Evolutionary conservation across 2,797 vertebrate genomes (phyloP), one percentile per base, ranked within the genome.

Genomic region (Gobionotothen gibberifrons): DNA sequence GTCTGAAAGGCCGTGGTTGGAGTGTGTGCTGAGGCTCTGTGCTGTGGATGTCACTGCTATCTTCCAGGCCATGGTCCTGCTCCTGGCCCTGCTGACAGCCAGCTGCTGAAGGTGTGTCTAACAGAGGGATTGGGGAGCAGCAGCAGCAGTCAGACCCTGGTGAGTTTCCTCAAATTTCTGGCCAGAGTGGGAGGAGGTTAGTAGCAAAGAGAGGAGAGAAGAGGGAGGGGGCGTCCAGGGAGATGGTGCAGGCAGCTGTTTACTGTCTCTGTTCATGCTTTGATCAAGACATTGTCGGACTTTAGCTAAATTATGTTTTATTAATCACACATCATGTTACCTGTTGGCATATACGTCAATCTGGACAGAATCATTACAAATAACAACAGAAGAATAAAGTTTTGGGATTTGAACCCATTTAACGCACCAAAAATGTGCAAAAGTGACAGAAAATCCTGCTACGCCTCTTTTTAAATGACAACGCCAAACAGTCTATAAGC

Each of bases 141-240:
- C 83, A 74, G 83, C 58, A 89, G 80, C 77, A 88, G 86, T 87
- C 88, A 78, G 85, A 89, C 82, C 75, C 76, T 60, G 94, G 94
- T 95, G 91, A 95, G 94, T 95, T 89, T 93, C 87, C 86, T 92
- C 80, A 85, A 85, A 88, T 92, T 91, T 91, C 82, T 92, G 90
- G 75, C 82, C 92, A 84, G 85, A 90, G 89, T 88, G 89, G 91
- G 90, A 91, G 90, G 89, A 87, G 86, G 88, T 83, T 87, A 74
- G 83, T 60, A 66, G 85, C 57, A 72, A 85, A 80, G 81, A 78
- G 79, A 77, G 74, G 69, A 69, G 75, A 60, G 68, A 60, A 82
- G 77, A 77, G 82, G 87, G 88, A 74, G 82, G 86, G 83, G 79
- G 74, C 39, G 7, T 77, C 82, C 64, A 74, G 79, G 76, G 85